A percentile compares a stretch with the other conserved stretches of the same genome.
phyloP scores from a whole-genome alignment of 2,888 invertebrate species.

The Oxytorus armatus region DNA sequence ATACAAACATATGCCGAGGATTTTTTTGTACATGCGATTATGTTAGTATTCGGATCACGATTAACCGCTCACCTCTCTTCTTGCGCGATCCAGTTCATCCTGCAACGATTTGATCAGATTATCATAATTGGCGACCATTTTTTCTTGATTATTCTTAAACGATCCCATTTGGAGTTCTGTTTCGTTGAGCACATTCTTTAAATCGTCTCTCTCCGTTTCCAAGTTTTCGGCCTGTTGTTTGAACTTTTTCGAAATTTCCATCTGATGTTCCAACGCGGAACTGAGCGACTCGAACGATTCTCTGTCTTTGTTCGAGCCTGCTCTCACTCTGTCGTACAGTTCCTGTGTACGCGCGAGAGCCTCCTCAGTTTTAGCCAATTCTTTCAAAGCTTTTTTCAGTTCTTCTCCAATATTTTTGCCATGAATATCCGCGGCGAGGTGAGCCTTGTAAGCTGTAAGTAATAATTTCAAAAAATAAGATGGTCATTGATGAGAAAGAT shows the following conservation, averaged over 20 bases:
- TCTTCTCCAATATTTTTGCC: constrained; percentile 73
- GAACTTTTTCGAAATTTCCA: constrained; percentile 50
- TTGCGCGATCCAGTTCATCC: constrained; percentile 75
- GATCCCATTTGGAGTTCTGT: constrained; percentile 76
- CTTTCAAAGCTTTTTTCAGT: constrained; percentile 73
- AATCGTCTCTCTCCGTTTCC: constrained; percentile 68
- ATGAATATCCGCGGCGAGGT: constrained; percentile 38
- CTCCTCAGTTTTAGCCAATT: constrained; percentile 70
- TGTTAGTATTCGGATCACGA: no score
- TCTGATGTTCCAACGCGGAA: constrained; percentile 27
- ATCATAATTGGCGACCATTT: constrained; percentile 76
- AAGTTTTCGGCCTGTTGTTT: constrained; percentile 72
- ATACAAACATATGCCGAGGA: no score
- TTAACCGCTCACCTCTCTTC: constrained; percentile 70
- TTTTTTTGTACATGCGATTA: background rate
- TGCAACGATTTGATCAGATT: constrained; percentile 73
- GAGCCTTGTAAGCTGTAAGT: constrained; percentile 48
- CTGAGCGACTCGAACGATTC: constrained; percentile 18
- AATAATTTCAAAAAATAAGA: background rate
- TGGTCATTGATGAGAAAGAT: background rate
- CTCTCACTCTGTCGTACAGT: constrained; percentile 62
- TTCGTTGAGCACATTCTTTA: constrained; percentile 68
- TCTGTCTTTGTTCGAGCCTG: constrained; percentile 45
- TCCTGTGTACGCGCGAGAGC: constrained; percentile 61
- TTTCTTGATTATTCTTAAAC: constrained; percentile 77